These are phyloP conservation scores for Ischnura elegans DNA, from an alignment of 2,888 invertebrate genomes.

Conservation along the genomic window DNA sequence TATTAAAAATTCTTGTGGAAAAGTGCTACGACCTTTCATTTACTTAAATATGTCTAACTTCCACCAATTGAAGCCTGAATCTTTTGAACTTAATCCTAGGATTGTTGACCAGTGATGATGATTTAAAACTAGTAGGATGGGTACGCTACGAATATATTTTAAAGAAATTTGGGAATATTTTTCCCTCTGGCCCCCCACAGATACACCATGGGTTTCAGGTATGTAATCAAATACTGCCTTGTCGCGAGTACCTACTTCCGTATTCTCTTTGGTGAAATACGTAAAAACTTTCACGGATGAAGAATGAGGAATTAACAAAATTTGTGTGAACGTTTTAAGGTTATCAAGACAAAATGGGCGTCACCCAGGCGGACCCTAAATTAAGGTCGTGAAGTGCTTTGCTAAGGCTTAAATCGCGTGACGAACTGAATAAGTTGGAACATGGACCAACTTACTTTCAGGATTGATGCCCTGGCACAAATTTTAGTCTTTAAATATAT, in stretches of 20 bases:
- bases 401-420: neutral
- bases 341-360: constrained; percentile 1
- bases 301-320: neutral
- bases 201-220: neutral
- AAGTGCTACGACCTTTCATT: no score
- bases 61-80: no score
- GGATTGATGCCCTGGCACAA: neutral
- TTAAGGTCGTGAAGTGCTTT: neutral
- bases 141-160: no score
- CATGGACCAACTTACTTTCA: neutral
- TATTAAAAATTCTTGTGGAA: no score
- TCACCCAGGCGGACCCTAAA: constrained; percentile 15
- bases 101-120: no score
- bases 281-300: neutral
- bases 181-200: neutral
- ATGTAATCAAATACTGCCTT: neutral
- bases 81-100: no score
- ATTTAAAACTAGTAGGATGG: no score
- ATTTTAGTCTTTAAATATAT: neutral
- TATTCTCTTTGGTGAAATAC: neutral
- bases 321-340: neutral
- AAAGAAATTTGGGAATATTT: no score
- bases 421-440: neutral
- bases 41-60: no score
- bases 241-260: no score